Base-by-base conservation (phyloP, 2,888 invertebrate species). In the Scaptomyza caliginosa region DNA sequence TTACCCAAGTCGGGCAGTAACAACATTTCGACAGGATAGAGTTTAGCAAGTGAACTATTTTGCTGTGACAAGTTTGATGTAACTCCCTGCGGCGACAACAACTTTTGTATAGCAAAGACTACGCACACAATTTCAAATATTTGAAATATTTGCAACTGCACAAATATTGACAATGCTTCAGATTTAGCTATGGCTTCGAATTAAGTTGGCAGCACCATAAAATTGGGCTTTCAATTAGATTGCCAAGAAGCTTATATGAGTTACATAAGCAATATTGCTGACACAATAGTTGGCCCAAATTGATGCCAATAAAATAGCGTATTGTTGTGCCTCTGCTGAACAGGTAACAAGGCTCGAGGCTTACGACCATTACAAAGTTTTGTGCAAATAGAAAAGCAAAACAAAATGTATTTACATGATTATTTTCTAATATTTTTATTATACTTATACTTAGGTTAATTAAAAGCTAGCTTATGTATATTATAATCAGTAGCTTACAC, bases 261-360 rank as follows among this genome's bases (percentile, higher is more conserved):
- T 59, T 67, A 48, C 58, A 73, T 62, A 30, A 30, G 69, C 54
- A 74, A 81, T 59, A 59, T 82, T 78, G 66, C 77, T 69, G 78
- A 69, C 70, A 73, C 84, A 80, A 80, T 77, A 80, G 77, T 83
- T 86, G 65, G 56, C 58, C 58, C 39, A 75, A 72, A 52, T 64
- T 69, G 51, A 40, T 21, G 39, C 13, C 23, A 34, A 23, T 36
- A 11, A 71, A 71, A 56, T 60, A 50, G 38, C 24, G 49, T 10
- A 73, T 66, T 71, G 76, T 75, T 73, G 43, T 51, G 49, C 46
- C 40, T 40, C 39, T 56, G 46, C n/a, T 19, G 19, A n/a, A n/a
- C 51, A 71, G 67, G 66, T 65, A 71, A 34, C 38, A 46, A 50
- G 17, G 43, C 67, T 51, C 21, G 3, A 39, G n/a, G n/a, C 16